Percentiles rank a stretch among this genome's conserved stretches.
These are phyloP conservation scores for Boulengeromyrus knoepffleri DNA, from an alignment of 2,113 vertebrate species.

Conservation along the genomic window DNA sequence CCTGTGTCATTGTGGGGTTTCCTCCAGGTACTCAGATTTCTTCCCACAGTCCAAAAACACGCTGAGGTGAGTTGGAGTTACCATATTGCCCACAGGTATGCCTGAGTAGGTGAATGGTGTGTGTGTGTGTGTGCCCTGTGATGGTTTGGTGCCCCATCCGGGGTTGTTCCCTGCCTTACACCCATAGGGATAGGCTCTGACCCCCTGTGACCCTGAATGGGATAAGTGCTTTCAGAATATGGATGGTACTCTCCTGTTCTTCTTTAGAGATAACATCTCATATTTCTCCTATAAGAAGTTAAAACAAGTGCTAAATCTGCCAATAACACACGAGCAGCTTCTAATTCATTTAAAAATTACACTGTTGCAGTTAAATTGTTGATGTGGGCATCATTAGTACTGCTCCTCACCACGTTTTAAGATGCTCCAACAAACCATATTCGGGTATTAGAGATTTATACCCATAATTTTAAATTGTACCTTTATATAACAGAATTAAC, in stretches of 20 bases:
- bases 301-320: not conserved
- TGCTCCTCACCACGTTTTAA: not conserved
- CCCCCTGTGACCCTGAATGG: too few relatives aligned
- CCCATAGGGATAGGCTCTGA: too few relatives aligned
- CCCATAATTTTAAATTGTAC: not conserved
- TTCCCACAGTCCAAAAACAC: too few relatives aligned
- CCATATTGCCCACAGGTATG: too few relatives aligned
- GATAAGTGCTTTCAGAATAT: too few relatives aligned
- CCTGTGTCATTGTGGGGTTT: too few relatives aligned
- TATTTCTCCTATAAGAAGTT: not conserved
- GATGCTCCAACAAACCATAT: not conserved
- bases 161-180: too few relatives aligned
- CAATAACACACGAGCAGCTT: not conserved
- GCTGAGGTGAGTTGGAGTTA: too few relatives aligned
- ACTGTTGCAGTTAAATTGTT: not conserved
- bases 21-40: too few relatives aligned
- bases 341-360: not conserved
- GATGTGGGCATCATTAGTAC: not conserved
- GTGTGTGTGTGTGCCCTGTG: too few relatives aligned
- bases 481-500: not conserved
- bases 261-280: not conserved
- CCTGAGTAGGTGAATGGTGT: too few relatives aligned
- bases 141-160: too few relatives aligned
- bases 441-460: not conserved
- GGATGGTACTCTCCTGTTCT: not conserved